Percentiles rank a stretch among this genome's conserved stretches.
Conservation (phyloP, 2,888 invertebrate genomes). For the Electrophaes corylata region DNA sequence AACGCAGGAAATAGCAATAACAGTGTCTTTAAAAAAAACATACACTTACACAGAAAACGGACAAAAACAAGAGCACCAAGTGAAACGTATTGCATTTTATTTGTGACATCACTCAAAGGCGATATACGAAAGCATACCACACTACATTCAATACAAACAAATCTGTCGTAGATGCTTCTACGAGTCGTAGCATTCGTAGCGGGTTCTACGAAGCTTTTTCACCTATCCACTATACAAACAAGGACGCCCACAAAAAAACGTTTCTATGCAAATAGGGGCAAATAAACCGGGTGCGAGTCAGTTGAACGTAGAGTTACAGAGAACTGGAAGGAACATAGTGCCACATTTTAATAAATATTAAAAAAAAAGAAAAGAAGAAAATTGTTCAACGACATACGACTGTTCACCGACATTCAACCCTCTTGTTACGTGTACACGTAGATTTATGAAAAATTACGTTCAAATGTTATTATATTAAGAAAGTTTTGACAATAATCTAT, state of each 20-base stretch:
- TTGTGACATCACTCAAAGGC: slow-evolving; percentile 31
- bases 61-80: slow-evolving; percentile 8
- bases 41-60: neutral
- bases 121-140: slow-evolving; percentile 45
- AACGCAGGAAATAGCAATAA: too few species aligned
- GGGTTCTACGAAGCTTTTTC: slow-evolving; percentile 69
- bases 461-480: too few species aligned
- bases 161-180: slow-evolving; percentile 64
- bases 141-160: slow-evolving; percentile 72
- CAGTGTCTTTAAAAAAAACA: neutral
- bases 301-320: slow-evolving; percentile 48
- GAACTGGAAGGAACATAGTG: slow-evolving; percentile 27
- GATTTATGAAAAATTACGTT: too few species aligned
- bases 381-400: too few species aligned
- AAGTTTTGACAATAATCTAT: too few species aligned
- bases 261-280: slow-evolving; percentile 83
- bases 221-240: slow-evolving; percentile 81
- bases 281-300: slow-evolving; percentile 78
- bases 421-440: too few species aligned
- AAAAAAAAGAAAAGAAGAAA: too few species aligned
- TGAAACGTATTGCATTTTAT: slow-evolving; percentile 23
- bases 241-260: slow-evolving; percentile 82
- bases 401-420: too few species aligned
- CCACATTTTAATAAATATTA: too few species aligned
- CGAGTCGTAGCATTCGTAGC: slow-evolving; percentile 51